Conservation (phyloP, 2,888 invertebrate genomes). For the Apoderus coryli region DNA sequence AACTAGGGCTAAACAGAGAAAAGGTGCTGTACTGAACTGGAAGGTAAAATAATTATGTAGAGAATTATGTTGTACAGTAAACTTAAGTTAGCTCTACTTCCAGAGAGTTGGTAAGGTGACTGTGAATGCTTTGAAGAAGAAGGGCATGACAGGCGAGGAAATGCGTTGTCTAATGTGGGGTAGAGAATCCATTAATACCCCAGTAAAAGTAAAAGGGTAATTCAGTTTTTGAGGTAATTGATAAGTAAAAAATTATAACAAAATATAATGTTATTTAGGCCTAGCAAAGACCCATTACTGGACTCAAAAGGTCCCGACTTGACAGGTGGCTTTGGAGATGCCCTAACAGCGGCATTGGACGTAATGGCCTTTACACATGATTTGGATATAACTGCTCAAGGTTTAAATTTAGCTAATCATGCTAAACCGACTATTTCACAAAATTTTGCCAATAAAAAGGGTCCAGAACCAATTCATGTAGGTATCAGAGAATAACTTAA, state of each 20-base stretch:
- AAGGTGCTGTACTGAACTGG: conserved; percentile 94
- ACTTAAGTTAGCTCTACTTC: too few relatives aligned
- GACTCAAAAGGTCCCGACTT: conserved; percentile 32
- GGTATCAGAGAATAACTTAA: too few relatives aligned
- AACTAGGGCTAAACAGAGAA: conserved; percentile 89
- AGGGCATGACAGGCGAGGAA: conserved; percentile 76
- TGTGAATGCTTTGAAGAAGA: conserved; percentile 63
- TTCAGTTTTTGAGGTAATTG: conserved; percentile 1
- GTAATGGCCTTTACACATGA: conserved; percentile 75
- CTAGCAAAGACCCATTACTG: conserved; percentile 34
- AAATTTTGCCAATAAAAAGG: too few relatives aligned
- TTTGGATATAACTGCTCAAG: conserved; percentile 24
- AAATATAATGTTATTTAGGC: conserved; percentile 19
- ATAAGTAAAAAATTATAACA: too few relatives aligned
- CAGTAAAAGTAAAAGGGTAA: conserved; percentile 54
- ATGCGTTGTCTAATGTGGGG: conserved; percentile 84
- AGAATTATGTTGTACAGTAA: conserved; percentile 4
- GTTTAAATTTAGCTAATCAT: conserved; percentile 24
- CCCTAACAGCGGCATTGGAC: conserved; percentile 62
- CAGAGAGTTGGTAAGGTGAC: conserved; percentile 81
- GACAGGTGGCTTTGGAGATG: conserved; percentile 40
- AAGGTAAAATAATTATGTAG: conserved; percentile 76
- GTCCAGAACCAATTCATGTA: too few relatives aligned
- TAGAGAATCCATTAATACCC: conserved; percentile 73
- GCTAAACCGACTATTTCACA: too few relatives aligned